A percentile compares a stretch with the other conserved stretches of the same genome.
These are phyloP conservation scores for Deladenus siricidicola DNA, from an alignment of 2,888 invertebrate genomes.

Conservation along the genomic window DNA sequence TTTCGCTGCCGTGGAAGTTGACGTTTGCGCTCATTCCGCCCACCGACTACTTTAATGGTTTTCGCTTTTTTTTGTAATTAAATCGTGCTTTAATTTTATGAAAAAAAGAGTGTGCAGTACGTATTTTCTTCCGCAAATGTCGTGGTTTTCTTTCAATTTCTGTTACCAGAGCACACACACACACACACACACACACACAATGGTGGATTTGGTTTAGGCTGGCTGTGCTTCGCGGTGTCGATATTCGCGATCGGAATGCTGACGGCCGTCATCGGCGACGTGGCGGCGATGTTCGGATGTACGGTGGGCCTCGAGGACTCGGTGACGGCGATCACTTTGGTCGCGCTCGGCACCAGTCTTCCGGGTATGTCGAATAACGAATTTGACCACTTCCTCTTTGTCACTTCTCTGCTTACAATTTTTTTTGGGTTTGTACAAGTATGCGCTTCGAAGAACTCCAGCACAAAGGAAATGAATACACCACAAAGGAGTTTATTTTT, in stretches of 20 bases:
- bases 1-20: conserved; percentile 95
- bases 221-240: conserved; percentile 85
- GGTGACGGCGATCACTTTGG: conserved; percentile 93
- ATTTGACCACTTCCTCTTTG: not conserved
- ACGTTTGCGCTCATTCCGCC: conserved; percentile 94
- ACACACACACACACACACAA: too few relatives aligned
- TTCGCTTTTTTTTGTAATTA: too few relatives aligned
- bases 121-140: too few relatives aligned
- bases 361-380: conserved; percentile 69
- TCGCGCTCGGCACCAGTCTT: conserved; percentile 94
- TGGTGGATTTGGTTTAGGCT: too few relatives aligned
- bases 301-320: conserved; percentile 89
- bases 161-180: too few relatives aligned
- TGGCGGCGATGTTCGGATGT: conserved; percentile 94
- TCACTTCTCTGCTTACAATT: not conserved
- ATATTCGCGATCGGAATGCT: conserved; percentile 85
- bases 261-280: conserved; percentile 91
- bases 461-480: too few relatives aligned
- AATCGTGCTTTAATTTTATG: not conserved
- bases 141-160: too few relatives aligned
- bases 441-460: too few relatives aligned
- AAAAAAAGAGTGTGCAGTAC: too few relatives aligned
- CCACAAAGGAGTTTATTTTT: too few relatives aligned
- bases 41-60: too few relatives aligned
- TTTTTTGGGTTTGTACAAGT: conserved; percentile 5